Conservation (phyloP, 1,140 invertebrate genomes). For the Drosophila subobscura region DNA sequence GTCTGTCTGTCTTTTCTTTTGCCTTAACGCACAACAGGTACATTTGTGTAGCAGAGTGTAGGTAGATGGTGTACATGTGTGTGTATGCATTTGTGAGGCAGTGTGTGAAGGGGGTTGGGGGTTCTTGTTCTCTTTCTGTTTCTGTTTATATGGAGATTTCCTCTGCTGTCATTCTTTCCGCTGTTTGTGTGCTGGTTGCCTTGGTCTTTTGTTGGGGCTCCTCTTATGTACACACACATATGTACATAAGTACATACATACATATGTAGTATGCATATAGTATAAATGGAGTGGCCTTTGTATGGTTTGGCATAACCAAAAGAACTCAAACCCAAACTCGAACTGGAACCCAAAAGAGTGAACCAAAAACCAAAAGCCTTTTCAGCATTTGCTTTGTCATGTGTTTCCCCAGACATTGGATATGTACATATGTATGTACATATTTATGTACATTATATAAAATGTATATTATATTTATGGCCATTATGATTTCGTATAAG, state of each 20-base stretch:
- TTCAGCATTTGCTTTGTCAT: conserved; percentile 70
- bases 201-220: conserved; percentile 53
- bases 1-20: conserved; percentile 41
- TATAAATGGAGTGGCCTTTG: conserved; percentile 27
- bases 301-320: conserved; percentile 58
- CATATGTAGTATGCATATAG: conserved; percentile 23
- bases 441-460: conserved; percentile 21
- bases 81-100: conserved; percentile 25
- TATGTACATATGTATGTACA: conserved; percentile 15
- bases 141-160: conserved; percentile 62
- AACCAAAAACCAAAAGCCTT: conserved; percentile 58
- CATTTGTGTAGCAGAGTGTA: conserved; percentile 44
- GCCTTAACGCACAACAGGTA: conserved; percentile 57
- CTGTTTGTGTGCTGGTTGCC: conserved; percentile 26
- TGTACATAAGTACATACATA: background rate
- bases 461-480: conserved; percentile 34
- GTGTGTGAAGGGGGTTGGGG: conserved; percentile 32
- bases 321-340: conserved; percentile 21
- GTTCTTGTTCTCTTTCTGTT: conserved; percentile 4
- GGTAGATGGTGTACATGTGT: conserved; percentile 26
- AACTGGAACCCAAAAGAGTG: conserved; percentile 4
- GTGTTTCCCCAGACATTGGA: conserved; percentile 32
- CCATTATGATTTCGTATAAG: conserved; percentile 61
- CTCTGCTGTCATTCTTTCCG: conserved; percentile 52
- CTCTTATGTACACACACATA: conserved; percentile 30